phyloP scores from a whole-genome alignment of 2,113 vertebrate genomes.

The Haplotaxodon microlepis region DNA sequence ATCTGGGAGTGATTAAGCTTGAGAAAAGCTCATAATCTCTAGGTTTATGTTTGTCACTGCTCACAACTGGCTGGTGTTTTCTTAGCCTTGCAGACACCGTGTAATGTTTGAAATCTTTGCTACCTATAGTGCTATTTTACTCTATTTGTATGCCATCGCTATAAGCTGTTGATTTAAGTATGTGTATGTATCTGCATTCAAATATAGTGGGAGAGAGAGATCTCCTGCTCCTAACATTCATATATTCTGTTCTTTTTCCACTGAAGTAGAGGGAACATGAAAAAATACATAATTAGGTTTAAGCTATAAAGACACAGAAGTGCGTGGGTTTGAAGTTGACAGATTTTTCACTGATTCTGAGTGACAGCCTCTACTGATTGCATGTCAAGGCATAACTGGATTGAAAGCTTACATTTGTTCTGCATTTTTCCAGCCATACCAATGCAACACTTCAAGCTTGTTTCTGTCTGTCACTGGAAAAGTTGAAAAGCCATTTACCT shows the following conservation, averaged over 20 bases:
- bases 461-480: background rate
- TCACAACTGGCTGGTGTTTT: background rate
- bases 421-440: background rate
- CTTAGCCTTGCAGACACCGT: background rate
- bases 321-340: conserved; percentile 20
- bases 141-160: background rate
- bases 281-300: background rate
- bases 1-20: conserved; percentile 30
- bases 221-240: background rate
- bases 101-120: background rate
- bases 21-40: conserved; percentile 40
- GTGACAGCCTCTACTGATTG: conserved; percentile 23
- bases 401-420: background rate
- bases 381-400: background rate
- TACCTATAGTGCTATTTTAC: background rate
- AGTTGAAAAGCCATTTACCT: background rate
- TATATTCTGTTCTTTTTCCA: background rate
- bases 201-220: background rate
- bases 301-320: background rate
- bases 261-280: background rate
- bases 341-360: conserved; percentile 6
- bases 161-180: background rate
- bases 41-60: conserved; percentile 20
- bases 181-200: background rate
- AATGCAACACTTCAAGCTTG: background rate